A percentile compares a stretch with the other conserved stretches of the same genome.
Evolutionary conservation across 2,888 invertebrate species (phyloP).

Genomic region (Cephus nigrinus): DNA sequence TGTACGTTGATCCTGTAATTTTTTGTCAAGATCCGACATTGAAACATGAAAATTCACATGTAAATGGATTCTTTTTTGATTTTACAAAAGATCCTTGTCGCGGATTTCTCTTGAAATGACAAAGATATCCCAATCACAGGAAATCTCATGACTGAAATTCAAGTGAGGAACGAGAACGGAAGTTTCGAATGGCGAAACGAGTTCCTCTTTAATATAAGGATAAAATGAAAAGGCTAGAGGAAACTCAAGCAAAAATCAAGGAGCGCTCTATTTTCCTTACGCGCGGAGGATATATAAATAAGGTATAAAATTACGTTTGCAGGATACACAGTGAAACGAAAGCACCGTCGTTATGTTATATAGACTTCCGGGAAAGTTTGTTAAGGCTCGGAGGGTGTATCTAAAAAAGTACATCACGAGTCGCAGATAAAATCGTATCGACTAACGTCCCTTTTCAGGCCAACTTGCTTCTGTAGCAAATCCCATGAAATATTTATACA

Average conservation of each 20-base stretch:
- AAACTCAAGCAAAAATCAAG: background rate
- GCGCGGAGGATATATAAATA: background rate
- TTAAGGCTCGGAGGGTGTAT: background rate
- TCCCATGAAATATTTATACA: too few species aligned
- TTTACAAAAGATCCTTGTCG: background rate
- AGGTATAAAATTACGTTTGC: background rate
- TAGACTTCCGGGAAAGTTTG: background rate
- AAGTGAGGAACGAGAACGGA: background rate
- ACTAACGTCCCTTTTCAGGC: too few species aligned
- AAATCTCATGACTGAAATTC: background rate
- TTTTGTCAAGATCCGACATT: too few species aligned
- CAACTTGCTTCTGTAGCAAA: too few species aligned
- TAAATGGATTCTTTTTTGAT: too few species aligned
- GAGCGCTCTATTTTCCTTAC: background rate
- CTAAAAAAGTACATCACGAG: background rate
- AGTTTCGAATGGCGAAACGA: background rate
- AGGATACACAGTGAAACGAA: background rate
- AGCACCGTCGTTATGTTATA: background rate
- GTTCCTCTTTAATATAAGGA: background rate
- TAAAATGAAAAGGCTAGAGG: background rate
- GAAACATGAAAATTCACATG: too few species aligned
- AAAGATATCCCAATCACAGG: background rate
- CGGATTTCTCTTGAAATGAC: background rate
- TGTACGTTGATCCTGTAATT: background rate
- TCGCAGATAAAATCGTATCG: too few species aligned